These are phyloP conservation scores for Telmatochromis sp. DNA, from an alignment of 2,113 vertebrate genomes.

Conservation along the genomic window DNA sequence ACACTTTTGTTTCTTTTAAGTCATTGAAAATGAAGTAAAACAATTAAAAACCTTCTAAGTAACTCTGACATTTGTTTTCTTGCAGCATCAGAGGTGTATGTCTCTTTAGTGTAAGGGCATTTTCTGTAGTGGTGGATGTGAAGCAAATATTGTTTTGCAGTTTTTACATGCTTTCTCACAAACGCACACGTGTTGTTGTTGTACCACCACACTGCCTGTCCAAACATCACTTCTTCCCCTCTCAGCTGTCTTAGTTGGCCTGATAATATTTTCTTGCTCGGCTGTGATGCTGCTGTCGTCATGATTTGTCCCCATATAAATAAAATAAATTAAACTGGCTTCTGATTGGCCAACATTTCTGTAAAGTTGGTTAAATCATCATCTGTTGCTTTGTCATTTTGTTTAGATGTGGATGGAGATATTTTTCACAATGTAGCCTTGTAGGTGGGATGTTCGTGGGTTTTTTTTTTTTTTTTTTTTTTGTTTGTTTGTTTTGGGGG, in stretches of 20 bases:
- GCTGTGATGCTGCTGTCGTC: background rate
- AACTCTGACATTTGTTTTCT: too few relatives aligned
- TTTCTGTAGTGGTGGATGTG: background rate
- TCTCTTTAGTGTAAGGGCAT: background rate
- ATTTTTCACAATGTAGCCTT: accelerated
- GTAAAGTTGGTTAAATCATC: background rate
- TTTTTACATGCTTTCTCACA: background rate
- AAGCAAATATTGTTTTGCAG: background rate
- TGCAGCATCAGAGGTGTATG: accelerated
- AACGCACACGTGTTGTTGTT: accelerated
- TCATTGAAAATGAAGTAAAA: background rate
- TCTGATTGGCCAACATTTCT: background rate
- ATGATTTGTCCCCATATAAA: background rate
- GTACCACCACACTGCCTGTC: background rate
- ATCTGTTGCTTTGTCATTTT: background rate
- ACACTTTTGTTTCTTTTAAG: background rate
- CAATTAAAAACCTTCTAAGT: accelerated
- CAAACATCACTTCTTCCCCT: background rate
- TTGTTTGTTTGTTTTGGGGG: too few relatives aligned
- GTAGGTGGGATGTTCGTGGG: background rate
- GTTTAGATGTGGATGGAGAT: background rate
- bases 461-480: too few relatives aligned
- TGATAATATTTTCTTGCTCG: background rate
- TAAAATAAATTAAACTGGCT: accelerated
- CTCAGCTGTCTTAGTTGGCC: background rate